Conservation (phyloP, 2,888 invertebrate genomes). For the Mesoligia furuncula region DNA sequence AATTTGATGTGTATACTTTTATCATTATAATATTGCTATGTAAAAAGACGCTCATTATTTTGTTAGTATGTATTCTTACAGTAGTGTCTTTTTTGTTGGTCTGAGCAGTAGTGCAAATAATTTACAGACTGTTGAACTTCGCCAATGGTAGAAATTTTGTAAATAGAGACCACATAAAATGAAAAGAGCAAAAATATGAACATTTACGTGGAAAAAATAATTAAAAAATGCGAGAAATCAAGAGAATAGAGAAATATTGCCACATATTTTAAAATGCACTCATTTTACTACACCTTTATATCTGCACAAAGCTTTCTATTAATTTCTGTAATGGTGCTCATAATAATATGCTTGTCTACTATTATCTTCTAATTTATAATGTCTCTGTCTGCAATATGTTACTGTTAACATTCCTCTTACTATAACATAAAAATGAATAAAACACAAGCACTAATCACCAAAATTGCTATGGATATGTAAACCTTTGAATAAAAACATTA, state of each 20-base stretch:
- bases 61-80: constrained; percentile 41
- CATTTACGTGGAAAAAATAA: background rate
- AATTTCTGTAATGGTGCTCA: constrained; percentile 38
- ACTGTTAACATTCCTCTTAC: constrained; percentile 63
- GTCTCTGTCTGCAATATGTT: constrained; percentile 37
- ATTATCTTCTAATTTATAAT: constrained; percentile 34
- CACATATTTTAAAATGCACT: constrained; percentile 33
- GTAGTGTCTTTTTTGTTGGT: constrained; percentile 2
- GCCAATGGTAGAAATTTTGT: constrained; percentile 44
- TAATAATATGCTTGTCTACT: constrained; percentile 30
- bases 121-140: constrained; percentile 36
- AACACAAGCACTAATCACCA: constrained; percentile 66
- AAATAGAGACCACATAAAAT: constrained; percentile 44
- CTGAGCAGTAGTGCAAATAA: constrained; percentile 30
- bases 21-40: constrained; percentile 46
- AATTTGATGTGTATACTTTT: constrained; percentile 21
- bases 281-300: constrained; percentile 31
- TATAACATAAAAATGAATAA: constrained; percentile 41
- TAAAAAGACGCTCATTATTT: constrained; percentile 44
- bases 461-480: constrained; percentile 50
- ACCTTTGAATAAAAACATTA: constrained; percentile 63
- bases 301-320: constrained; percentile 47
- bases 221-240: constrained; percentile 15
- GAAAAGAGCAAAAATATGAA: constrained; percentile 5
- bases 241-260: constrained; percentile 8